These are phyloP conservation scores for Bombus cullumanus DNA, from an alignment of 1,140 invertebrate genomes.

Conservation along the genomic window DNA sequence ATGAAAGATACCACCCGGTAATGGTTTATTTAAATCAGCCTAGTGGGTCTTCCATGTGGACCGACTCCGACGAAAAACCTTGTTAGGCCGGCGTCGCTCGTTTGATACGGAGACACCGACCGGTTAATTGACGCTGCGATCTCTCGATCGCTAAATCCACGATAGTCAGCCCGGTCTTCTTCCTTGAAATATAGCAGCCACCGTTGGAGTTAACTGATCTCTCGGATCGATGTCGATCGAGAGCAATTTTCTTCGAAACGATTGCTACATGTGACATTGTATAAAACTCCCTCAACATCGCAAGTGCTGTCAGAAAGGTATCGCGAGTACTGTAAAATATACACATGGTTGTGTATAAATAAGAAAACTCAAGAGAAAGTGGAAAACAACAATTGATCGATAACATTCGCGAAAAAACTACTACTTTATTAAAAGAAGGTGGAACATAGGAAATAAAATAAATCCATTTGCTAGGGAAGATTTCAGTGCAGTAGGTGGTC, in stretches of 20 bases:
- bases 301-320: background rate
- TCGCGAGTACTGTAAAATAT: too few relatives aligned
- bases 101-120: constrained; percentile 62
- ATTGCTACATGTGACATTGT: background rate
- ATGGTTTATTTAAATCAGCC: constrained; percentile 76
- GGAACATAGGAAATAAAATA: too few relatives aligned
- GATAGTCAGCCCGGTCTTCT: constrained; percentile 3
- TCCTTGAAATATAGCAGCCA: background rate
- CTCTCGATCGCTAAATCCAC: constrained; percentile 36
- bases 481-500: too few relatives aligned
- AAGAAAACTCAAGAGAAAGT: too few relatives aligned
- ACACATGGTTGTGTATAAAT: too few relatives aligned
- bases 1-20: constrained; percentile 74
- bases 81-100: constrained; percentile 61
- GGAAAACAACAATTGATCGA: too few relatives aligned
- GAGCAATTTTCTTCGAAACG: background rate
- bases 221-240: background rate
- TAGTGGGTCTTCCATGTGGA: constrained; percentile 28
- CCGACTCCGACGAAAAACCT: constrained; percentile 63
- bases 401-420: too few relatives aligned
- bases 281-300: background rate
- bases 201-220: background rate
- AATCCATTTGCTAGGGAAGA: too few relatives aligned
- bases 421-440: too few relatives aligned
- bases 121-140: constrained; percentile 70